Evolutionary conservation across 2,888 invertebrate species (phyloP).

Genomic region (Protonemura montana): DNA sequence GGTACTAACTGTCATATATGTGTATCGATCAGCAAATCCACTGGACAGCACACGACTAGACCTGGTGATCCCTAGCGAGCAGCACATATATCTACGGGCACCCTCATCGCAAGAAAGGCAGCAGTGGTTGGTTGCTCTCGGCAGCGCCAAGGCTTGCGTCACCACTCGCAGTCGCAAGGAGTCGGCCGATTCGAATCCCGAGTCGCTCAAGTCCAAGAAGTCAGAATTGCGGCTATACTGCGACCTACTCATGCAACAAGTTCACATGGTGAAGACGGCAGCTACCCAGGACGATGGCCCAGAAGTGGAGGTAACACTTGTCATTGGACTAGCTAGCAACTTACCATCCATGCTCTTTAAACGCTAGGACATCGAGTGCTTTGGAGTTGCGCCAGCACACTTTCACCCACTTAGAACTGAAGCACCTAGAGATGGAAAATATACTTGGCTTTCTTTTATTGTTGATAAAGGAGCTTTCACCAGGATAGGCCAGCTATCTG

Average conservation of each 20-base stretch:
- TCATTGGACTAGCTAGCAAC: too few relatives aligned
- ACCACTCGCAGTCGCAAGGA: conserved; percentile 55
- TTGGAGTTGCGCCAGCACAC: too few relatives aligned
- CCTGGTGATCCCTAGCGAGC: conserved; percentile 81
- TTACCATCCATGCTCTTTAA: too few relatives aligned
- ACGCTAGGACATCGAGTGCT: too few relatives aligned
- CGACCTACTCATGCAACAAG: conserved; percentile 85
- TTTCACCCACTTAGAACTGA: too few relatives aligned
- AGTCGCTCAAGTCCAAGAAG: conserved; percentile 74
- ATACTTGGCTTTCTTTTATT: too few relatives aligned
- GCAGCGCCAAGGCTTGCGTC: conserved; percentile 79
- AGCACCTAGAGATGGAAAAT: too few relatives aligned
- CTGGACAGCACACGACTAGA: conserved; percentile 77
- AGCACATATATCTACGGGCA: conserved; percentile 80
- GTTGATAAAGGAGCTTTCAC: too few relatives aligned
- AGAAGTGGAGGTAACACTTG: conserved; percentile 67
- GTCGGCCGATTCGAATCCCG: conserved; percentile 64
- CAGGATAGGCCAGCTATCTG: too few relatives aligned
- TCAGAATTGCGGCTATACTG: conserved; percentile 81
- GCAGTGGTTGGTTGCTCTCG: conserved; percentile 82
- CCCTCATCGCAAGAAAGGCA: conserved; percentile 80
- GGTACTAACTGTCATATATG: background rate
- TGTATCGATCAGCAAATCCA: conserved; percentile 65
- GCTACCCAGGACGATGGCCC: conserved; percentile 65
- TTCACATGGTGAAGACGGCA: conserved; percentile 76